Base-by-base conservation (phyloP, 2,888 invertebrate species). In the Drosophila meridiana region DNA sequence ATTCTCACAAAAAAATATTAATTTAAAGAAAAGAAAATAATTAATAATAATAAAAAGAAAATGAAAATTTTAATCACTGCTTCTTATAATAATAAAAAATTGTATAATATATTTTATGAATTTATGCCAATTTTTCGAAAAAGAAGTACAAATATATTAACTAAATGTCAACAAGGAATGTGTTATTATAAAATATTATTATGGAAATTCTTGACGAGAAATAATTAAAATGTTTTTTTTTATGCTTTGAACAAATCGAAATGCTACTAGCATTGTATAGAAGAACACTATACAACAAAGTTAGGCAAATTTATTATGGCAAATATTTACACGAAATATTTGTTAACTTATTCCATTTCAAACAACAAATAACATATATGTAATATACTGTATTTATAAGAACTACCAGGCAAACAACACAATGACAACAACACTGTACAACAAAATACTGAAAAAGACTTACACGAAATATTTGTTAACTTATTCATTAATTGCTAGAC, bases 381-480 rank as follows among this genome's bases (percentile, higher is more conserved):
- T 20, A 20, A 20, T 20, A 20, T 20, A 20, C 20, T 20, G 20
- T 20, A 20, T 20, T 20, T 20, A 6, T 20, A 34, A n/a, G 11
- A 13, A 20, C 34, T 52, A 5, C 34, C 52, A 34, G 7, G 50
- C 34, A n/a, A 8, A 28, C 28, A 47, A 47, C 28, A 28, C 30
- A 48, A 30, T 2, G 30, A 30, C 50, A 34, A 26, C 20, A 34
- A 52, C 20, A 52, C 52, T 20, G 2, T 14, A n/a, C n/a, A 50
- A 40, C 36, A 47, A 57, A 73, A 57, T 47, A 59, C 64, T 73
- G 80, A 69, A 73, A 82, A 71, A 83, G 69, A 80, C 65, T 85
- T 71, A 76, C 65, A 67, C 62, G 69, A 80, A 64, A 55, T 62
- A 62, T 77, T 85, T 63, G 61, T 40, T 56, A 83, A 62, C 69